Percentiles rank a stretch among this genome's conserved stretches.
Conservation (phyloP, 2,888 invertebrate species). For the Clusia tigrina region DNA sequence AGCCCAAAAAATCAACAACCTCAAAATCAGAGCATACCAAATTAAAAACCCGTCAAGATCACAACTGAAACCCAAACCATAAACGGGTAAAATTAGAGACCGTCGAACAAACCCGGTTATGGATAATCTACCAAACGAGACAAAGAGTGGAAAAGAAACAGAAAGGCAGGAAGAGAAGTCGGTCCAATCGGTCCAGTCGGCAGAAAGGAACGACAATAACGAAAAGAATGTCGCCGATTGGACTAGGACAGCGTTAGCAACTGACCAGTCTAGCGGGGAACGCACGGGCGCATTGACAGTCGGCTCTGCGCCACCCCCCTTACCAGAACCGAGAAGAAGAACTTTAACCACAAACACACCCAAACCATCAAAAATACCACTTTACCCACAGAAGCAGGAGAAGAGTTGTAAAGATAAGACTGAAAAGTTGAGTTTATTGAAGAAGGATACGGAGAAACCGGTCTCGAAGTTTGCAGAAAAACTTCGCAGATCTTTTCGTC, state of each 20-base stretch:
- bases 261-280: too few species aligned
- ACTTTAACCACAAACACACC: conserved; percentile 31
- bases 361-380: conserved; percentile 53
- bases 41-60: too few species aligned
- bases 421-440: conserved; percentile 40
- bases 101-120: conserved; percentile 31
- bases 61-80: too few species aligned
- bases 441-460: conserved; percentile 37
- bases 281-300: too few species aligned
- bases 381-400: conserved; percentile 27
- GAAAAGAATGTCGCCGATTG: conserved; percentile 8
- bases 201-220: conserved; percentile 10
- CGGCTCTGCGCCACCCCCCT: too few species aligned
- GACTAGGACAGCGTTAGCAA: too few species aligned
- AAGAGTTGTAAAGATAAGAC: conserved; percentile 41
- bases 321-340: conserved; percentile 21
- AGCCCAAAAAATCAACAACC: conserved; percentile 36
- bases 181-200: conserved; percentile 20
- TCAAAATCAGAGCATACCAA: conserved; percentile 33
- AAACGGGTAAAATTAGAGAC: too few species aligned
- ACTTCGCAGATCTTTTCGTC: conserved; percentile 56
- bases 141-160: conserved; percentile 21
- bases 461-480: conserved; percentile 53
- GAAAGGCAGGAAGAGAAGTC: conserved; percentile 32
- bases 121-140: conserved; percentile 30